Evolutionary conservation across 2,888 invertebrate species (phyloP), one percentile per base, ranked within the genome.

Genomic region (Coleophora flavipennella): DNA sequence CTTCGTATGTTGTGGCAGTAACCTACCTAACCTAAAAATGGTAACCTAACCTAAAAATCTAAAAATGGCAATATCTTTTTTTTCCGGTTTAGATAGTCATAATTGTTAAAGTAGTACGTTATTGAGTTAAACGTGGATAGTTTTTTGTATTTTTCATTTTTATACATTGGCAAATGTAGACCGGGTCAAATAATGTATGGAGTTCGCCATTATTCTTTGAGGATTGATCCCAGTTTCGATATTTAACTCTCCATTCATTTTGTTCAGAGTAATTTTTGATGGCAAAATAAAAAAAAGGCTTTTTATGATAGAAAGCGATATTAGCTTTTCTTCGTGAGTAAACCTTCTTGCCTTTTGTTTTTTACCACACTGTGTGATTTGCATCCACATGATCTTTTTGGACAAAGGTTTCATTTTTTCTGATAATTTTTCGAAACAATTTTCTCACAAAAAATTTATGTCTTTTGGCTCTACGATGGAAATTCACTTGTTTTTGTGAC

Each of bases 361-460:
- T 8, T 41, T 47, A 42, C 49, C 50, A 45, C 44, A 44, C 28
- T 43, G 42, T 42, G 45, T 45, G 37, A 35, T 38, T 31, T 39
- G 35, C 39, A 39, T 39, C 20, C 36, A 36, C 36, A 41, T 11
- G 4, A 44, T 12, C 26, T 35, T 44, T 34, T 39, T 41, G 8
- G 37, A 33, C 10, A 36, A 13, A 20, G 36, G 36, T 13, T 41
- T 44, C 41, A 44, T 39, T 1, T 39, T 34, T 20, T 33, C 26
- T 14, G 36, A 36, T 11, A 41, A 8, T 31, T 41, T 38, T 35
- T 44, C 44, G 7, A 41, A 44, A 11, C 34, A 36, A 10, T 26
- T 36, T 9, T 41, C 32, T 31, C 37, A 39, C 8, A 26, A 27
- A 35, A 36, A 44, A 12, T 32, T 28, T 13, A 32, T 33, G 34